These are phyloP conservation scores for Hylaeus anthracinus DNA, from an alignment of 1,140 invertebrate genomes.

Conservation along the genomic window DNA sequence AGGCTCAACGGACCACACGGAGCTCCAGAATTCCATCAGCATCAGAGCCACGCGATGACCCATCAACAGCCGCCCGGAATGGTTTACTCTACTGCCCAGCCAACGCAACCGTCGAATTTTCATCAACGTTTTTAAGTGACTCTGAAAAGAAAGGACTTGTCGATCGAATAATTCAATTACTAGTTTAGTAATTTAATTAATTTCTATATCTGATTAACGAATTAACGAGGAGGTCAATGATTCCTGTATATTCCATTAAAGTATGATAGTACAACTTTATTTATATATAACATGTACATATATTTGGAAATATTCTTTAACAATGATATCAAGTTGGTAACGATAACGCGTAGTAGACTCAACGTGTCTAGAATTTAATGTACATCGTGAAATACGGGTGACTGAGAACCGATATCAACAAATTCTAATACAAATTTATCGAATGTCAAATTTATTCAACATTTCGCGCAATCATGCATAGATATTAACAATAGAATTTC, in stretches of 20 bases:
- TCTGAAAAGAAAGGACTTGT: background rate
- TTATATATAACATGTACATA: constrained; percentile 51
- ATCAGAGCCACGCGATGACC: constrained; percentile 78
- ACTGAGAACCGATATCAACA: too few relatives aligned
- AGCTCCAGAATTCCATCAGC: constrained; percentile 79
- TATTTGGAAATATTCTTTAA: background rate
- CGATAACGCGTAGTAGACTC: background rate
- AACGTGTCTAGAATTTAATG: too few relatives aligned
- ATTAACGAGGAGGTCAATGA: constrained; percentile 29
- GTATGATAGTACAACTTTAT: constrained; percentile 65
- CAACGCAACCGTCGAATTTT: constrained; percentile 78
- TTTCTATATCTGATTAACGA: constrained; percentile 39
- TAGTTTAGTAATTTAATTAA: constrained; percentile 49
- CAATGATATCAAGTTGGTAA: background rate
- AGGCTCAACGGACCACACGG: constrained; percentile 81
- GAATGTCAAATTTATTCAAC: too few relatives aligned
- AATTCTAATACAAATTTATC: too few relatives aligned
- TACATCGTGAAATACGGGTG: too few relatives aligned
- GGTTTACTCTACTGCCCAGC: constrained; percentile 78
- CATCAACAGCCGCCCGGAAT: constrained; percentile 79
- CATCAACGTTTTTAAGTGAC: constrained; percentile 77
- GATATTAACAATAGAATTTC: too few relatives aligned
- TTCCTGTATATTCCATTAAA: constrained; percentile 61
- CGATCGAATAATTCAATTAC: constrained; percentile 35
- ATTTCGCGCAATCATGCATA: too few relatives aligned